Evolutionary conservation across 2,888 invertebrate genomes (phyloP).

Genomic region (Agelastica alni): DNA sequence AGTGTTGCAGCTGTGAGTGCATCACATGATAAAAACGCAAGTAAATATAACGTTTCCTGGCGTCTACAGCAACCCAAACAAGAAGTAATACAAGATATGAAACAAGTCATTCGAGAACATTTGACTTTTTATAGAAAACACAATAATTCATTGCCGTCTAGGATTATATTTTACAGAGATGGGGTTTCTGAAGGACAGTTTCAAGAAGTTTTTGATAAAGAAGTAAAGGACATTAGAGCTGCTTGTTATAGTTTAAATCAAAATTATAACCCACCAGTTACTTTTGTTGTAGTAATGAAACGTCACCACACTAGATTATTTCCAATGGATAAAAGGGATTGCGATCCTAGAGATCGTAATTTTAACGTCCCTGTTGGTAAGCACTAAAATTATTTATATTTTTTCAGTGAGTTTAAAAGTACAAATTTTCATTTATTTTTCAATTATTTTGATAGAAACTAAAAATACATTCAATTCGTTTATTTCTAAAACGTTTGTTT

Average conservation of each 20-base stretch:
- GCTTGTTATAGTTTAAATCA: constrained; percentile 65
- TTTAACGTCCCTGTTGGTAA: constrained; percentile 64
- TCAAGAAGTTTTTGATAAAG: constrained; percentile 66
- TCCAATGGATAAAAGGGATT: constrained; percentile 50
- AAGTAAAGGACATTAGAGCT: constrained; percentile 67
- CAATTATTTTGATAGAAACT: no score
- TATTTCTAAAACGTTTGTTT: no score
- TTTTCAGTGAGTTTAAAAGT: no score
- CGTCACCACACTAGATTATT: constrained; percentile 87
- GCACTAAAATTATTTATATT: not conserved
- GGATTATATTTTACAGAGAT: constrained; percentile 71
- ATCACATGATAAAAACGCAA: constrained; percentile 70
- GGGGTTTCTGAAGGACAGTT: constrained; percentile 90
- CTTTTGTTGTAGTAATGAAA: constrained; percentile 95
- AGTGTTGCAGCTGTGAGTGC: constrained; percentile 79
- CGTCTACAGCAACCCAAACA: constrained; percentile 74
- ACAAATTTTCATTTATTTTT: no score
- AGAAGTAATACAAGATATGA: constrained; percentile 77
- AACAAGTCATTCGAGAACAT: constrained; percentile 62
- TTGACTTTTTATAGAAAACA: constrained; percentile 62
- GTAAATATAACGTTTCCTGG: constrained; percentile 74
- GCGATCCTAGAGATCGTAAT: constrained; percentile 63
- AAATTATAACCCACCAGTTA: constrained; percentile 74
- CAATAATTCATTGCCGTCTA: constrained; percentile 46
- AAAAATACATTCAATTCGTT: no score